Conservation (phyloP, 2,113 vertebrate species). For the Pluvialis apricaria region DNA sequence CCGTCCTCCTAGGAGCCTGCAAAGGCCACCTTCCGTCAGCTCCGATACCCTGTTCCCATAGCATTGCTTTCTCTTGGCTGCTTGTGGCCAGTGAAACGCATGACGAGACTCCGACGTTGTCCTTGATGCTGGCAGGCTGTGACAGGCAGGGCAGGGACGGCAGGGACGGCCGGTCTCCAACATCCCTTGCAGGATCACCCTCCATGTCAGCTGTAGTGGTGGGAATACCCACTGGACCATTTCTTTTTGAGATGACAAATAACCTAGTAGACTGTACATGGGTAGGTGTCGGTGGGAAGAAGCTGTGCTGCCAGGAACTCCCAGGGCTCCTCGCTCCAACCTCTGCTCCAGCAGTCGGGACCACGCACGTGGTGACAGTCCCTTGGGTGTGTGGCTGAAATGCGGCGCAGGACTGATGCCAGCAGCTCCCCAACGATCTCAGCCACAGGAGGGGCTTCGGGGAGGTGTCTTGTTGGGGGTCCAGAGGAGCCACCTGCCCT, state of each 20-base stretch:
- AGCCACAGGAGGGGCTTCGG: not conserved
- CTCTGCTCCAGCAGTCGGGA: not conserved
- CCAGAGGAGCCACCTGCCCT: not conserved
- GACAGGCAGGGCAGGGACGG: not conserved
- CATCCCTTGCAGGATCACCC: not conserved
- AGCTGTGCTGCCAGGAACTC: not conserved
- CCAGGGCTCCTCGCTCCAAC: not conserved
- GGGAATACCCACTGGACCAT: not conserved
- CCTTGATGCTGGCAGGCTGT: not conserved
- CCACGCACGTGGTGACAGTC: not conserved
- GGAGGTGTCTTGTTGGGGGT: not conserved
- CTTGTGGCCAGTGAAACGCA: not conserved
- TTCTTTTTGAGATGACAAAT: not conserved
- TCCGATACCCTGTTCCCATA: not conserved
- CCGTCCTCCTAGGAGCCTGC: not conserved
- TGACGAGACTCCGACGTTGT: not conserved
- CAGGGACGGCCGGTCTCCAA: not conserved
- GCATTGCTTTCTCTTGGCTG: not conserved
- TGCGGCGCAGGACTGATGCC: fast-evolving
- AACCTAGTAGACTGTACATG: not conserved
- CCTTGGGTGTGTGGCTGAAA: not conserved
- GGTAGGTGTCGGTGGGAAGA: not conserved
- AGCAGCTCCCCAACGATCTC: not conserved
- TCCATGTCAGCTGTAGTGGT: not conserved
- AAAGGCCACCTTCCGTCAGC: not conserved